Percentiles rank a stretch among this genome's conserved stretches.
Evolutionary conservation across 2,888 invertebrate genomes (phyloP).

Genomic region (Pollenia amentaria): DNA sequence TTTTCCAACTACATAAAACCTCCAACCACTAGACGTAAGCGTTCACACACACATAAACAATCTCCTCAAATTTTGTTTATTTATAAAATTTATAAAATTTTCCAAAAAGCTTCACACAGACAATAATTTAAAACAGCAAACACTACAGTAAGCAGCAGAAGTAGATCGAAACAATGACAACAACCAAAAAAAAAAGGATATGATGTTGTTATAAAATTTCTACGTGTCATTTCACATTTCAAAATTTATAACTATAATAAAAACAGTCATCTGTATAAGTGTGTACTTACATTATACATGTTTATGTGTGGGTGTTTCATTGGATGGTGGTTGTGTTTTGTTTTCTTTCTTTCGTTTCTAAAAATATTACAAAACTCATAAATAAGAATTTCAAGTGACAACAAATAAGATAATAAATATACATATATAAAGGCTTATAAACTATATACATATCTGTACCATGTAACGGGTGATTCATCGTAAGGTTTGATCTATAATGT

Average conservation of each 20-base stretch:
- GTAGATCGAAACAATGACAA: neutral
- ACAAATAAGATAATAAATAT: conserved; percentile 35
- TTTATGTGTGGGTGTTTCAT: conserved; percentile 13
- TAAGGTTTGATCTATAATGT: too few relatives aligned
- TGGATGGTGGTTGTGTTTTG: neutral
- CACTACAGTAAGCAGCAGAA: neutral
- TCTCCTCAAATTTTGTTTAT: too few relatives aligned
- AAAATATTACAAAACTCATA: conserved; percentile 51
- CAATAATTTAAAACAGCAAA: conserved; percentile 20
- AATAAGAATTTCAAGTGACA: conserved; percentile 52
- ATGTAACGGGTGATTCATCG: too few relatives aligned
- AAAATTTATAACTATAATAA: conserved; percentile 49
- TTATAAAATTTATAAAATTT: conserved; percentile 34
- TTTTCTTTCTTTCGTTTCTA: neutral
- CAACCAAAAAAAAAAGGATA: conserved; percentile 30
- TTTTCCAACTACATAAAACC: conserved; percentile 32
- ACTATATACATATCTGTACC: too few relatives aligned
- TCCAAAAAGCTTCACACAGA: conserved; percentile 57
- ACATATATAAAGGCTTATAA: too few relatives aligned
- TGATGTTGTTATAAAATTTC: conserved; percentile 55
- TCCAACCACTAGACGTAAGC: conserved; percentile 1
- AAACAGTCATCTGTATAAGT: conserved; percentile 1
- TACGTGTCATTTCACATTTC: conserved; percentile 64
- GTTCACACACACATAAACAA: neutral
- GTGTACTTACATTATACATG: neutral